Evolutionary conservation across 2,797 vertebrate species (phyloP).

Genomic region (Gobio occitaniae): DNA sequence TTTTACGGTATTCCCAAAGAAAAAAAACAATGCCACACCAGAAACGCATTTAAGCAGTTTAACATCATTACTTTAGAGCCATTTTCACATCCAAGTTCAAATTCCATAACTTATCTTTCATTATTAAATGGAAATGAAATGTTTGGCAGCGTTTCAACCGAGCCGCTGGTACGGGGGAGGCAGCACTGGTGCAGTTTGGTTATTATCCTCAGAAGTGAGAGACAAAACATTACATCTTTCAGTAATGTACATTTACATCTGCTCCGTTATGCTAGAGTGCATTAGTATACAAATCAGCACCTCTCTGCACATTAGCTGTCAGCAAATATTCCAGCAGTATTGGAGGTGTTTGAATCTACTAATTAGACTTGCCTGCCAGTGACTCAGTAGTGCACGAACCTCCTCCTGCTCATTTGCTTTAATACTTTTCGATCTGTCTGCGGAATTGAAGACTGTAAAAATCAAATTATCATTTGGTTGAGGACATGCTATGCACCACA

Average conservation of each 20-base stretch:
- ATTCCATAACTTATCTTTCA: constrained; percentile 5
- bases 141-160: not conserved
- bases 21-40: not conserved
- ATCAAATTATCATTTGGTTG: not conserved
- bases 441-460: not conserved
- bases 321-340: constrained; percentile 24
- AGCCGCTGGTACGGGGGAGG: constrained; percentile 4
- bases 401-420: constrained; percentile 7
- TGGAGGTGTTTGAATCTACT: constrained; percentile 7
- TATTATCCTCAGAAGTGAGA: not conserved
- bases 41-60: not conserved
- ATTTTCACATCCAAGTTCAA: not conserved
- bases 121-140: constrained; percentile 26
- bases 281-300: constrained; percentile 36
- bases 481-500: constrained; percentile 2
- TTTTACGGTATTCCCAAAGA: not conserved
- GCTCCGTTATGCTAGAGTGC: not conserved
- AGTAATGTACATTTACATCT: too few species aligned
- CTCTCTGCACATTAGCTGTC: constrained; percentile 28
- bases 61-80: not conserved
- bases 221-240: constrained; percentile 16
- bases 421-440: constrained; percentile 10
- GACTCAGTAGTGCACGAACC: constrained; percentile 4
- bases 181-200: not conserved
- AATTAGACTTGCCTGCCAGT: constrained; percentile 7